Evolutionary conservation across 2,113 vertebrate genomes (phyloP), one percentile per base, ranked within the genome.

Genomic region (Neolamprologus longior): DNA sequence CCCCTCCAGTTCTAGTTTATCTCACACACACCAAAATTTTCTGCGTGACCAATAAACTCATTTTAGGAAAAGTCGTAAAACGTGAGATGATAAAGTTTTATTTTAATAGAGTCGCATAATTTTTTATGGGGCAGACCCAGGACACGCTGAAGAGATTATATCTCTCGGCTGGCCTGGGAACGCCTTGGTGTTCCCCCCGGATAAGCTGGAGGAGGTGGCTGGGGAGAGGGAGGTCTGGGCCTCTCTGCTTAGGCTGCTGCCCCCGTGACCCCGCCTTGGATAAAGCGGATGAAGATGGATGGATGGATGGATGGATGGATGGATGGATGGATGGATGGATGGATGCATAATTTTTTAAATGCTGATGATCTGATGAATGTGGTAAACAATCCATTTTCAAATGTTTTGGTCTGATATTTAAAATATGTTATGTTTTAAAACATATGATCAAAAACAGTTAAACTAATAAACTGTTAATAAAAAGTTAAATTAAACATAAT

Each of bases 161-260:
- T 47, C 45, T 47, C 14, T 21, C 21, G 21, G 21, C 21, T 47
- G 45, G 45, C 45, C 45, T 47, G 45, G 45, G 45, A 47, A 47
- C 0, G 7, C 14, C 14, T 47, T 47, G 45, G 14, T 47, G 45
- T 15, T 7, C 45, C 13, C 37, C 37, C 45, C 45, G 0, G 45
- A 47, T 47, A 15, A 47, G 14, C 1, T 47, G 45, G 45, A 47
- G 45, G 14, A 47, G 14, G 45, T 47, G 4, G 45, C 14, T 47
- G 1, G 4, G 45, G 14, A 47, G 45, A 47, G 45, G 45, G 45
- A 47, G 45, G 45, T 47, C 45, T 47, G 45, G 45, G 45, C 45
- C 14, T 47, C 45, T 15, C 7, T 47, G 45, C 45, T 47, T 15
- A 47, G 45, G 42, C 13, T 45, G 42, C 42, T 45, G 13, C 42